Conservation (phyloP, 2,113 vertebrate genomes). For the Notechis scutatus region DNA sequence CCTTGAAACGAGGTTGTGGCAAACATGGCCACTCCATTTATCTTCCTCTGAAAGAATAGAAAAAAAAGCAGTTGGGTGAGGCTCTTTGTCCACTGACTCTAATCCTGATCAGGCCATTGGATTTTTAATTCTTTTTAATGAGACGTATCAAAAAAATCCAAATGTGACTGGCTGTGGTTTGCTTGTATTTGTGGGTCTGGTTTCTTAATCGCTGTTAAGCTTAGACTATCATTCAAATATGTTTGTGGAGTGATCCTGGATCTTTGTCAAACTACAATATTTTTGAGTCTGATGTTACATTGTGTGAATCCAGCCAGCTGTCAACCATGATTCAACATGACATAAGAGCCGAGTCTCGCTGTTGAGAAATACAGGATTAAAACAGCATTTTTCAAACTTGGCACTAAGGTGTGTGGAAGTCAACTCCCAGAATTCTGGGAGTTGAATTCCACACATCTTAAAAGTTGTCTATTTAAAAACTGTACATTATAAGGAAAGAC, state of each 20-base stretch:
- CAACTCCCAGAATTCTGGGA: not conserved
- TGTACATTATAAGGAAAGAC: not conserved
- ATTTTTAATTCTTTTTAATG: not conserved
- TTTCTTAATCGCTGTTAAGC: not conserved
- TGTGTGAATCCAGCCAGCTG: not conserved
- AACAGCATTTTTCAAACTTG: not conserved
- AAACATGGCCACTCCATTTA: not conserved
- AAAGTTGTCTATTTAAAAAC: not conserved
- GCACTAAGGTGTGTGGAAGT: not conserved
- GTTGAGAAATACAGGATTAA: not conserved
- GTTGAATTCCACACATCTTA: not conserved
- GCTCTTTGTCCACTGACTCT: not conserved
- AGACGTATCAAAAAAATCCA: not conserved
- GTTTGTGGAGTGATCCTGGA: not conserved
- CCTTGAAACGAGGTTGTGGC: not conserved
- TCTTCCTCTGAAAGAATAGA: not conserved
- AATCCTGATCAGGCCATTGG: not conserved
- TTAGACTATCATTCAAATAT: not conserved
- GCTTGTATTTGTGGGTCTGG: not conserved
- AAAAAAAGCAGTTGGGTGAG: not conserved
- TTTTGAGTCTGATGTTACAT: not conserved
- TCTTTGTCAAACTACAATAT: not conserved
- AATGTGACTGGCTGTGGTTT: not conserved
- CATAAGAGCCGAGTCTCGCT: not conserved
- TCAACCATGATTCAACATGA: not conserved